Conservation (phyloP, 2,113 vertebrate genomes). For the Rhynchomys soricoides region DNA sequence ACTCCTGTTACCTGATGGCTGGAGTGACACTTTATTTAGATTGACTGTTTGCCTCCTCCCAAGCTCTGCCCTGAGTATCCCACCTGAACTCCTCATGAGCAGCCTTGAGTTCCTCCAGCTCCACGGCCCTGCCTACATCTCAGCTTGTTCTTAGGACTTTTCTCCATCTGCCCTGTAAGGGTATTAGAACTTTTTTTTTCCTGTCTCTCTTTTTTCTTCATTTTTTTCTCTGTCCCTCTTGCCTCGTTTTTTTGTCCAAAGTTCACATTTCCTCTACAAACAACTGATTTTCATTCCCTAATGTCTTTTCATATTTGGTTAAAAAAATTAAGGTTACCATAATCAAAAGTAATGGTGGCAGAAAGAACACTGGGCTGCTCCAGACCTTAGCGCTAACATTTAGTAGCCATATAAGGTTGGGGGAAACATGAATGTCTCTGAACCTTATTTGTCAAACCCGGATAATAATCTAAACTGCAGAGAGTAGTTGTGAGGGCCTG, state of each 20-base stretch:
- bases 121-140: background rate
- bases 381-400: background rate
- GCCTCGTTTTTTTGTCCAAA: background rate
- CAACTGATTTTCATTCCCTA: conserved; percentile 15
- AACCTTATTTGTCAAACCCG: background rate
- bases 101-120: background rate
- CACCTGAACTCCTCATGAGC: background rate
- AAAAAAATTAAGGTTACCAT: background rate
- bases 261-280: conserved; percentile 31
- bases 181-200: background rate
- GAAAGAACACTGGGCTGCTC: background rate
- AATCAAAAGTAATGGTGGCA: background rate
- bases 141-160: background rate
- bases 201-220: too few relatives aligned
- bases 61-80: background rate
- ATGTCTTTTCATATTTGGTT: background rate
- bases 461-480: background rate
- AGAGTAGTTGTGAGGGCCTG: background rate
- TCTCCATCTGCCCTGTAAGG: background rate
- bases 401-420: background rate
- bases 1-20: background rate
- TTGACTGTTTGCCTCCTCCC: background rate
- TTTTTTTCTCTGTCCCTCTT: background rate
- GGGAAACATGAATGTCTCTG: background rate
- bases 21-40: background rate